Percentiles rank a stretch among this genome's conserved stretches.
Evolutionary conservation across 2,888 invertebrate genomes (phyloP).

Genomic region (Allolobophora icterica): DNA sequence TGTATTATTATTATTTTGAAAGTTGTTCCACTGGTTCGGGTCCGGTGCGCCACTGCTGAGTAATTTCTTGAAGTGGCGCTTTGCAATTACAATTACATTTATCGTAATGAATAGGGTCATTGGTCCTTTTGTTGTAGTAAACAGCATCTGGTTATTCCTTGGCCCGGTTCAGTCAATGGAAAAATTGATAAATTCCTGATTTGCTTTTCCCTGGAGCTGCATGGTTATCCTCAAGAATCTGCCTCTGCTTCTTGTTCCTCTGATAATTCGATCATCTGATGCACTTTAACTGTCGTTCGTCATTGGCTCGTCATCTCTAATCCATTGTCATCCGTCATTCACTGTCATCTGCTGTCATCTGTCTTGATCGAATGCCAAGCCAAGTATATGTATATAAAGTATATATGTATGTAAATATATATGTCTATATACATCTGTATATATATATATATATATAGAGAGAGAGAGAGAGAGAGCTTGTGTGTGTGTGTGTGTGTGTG

Average conservation of each 20-base stretch:
- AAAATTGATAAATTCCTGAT: not conserved
- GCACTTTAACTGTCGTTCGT: not conserved
- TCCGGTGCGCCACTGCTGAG: too few relatives aligned
- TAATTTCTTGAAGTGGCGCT: too few relatives aligned
- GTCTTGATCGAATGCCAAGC: not conserved
- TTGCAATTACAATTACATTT: not conserved
- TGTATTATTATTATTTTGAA: not conserved
- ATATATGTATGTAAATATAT: not conserved
- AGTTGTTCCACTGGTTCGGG: not conserved
- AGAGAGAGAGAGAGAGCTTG: too few relatives aligned
- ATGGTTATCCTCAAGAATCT: not conserved
- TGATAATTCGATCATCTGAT: not conserved
- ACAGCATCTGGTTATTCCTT: not conserved
- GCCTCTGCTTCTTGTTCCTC: not conserved
- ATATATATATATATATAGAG: not conserved
- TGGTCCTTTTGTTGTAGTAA: not conserved
- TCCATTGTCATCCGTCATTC: not conserved
- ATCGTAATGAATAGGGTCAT: not conserved
- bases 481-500: not conserved
- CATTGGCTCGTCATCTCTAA: not conserved
- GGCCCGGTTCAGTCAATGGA: not conserved
- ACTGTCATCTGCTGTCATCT: slow-evolving; percentile 1
- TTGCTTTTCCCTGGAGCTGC: too few relatives aligned
- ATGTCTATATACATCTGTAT: not conserved
- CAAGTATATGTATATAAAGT: not conserved